Base-by-base conservation (phyloP, 2,797 vertebrate genomes). In the Austrolebias charrua region DNA sequence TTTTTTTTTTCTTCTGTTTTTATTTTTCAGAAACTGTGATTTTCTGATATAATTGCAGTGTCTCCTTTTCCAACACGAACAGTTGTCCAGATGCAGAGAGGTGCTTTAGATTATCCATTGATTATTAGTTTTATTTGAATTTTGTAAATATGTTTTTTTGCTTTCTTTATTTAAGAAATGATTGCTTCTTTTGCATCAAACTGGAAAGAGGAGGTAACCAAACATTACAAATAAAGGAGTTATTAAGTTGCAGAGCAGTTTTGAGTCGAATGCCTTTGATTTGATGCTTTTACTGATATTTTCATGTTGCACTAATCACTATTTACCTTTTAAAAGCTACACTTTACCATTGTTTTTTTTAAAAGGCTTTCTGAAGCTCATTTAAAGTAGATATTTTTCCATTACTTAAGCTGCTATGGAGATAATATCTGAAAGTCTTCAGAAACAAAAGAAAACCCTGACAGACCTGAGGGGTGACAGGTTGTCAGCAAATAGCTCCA, bases 81-180 rank as follows among this genome's bases (percentile, higher is more conserved):
- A 86, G 85, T 90, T 92, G 81, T 90, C 91, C 90, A 83, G 90
- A 92, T 94, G 93, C 93, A 93, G 91, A 90, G 92, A 94, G 93
- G 89, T 91, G 93, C 91, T 94, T 95, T 93, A 94, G 93, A 94
- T 93, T 91, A 94, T 95, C 91, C 92, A 87, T 84, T 92, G 92
- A 94, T 94, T 93, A 93, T 92, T 90, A 92, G 92, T 92, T 95
- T 93, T 94, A 92, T 90, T 95, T 91, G 93, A 90, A 94, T 91
- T 83, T 93, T 96, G 94, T 96, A 95, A 95, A 96, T 96, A 95
- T 92, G 45, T 92, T 92, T 94, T n/a, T 93, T 93, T 93, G 90
- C 89, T 88, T 93, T 93, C 95, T 93, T 94, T 95, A 96, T 95
- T 96, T 95, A 94, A 95, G 92, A 90, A 93, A 93, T 94, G 89